A percentile compares a stretch with the other conserved stretches of the same genome.
phyloP scores from a whole-genome alignment of 2,888 invertebrate species.

The Drosophila macrothrix region DNA sequence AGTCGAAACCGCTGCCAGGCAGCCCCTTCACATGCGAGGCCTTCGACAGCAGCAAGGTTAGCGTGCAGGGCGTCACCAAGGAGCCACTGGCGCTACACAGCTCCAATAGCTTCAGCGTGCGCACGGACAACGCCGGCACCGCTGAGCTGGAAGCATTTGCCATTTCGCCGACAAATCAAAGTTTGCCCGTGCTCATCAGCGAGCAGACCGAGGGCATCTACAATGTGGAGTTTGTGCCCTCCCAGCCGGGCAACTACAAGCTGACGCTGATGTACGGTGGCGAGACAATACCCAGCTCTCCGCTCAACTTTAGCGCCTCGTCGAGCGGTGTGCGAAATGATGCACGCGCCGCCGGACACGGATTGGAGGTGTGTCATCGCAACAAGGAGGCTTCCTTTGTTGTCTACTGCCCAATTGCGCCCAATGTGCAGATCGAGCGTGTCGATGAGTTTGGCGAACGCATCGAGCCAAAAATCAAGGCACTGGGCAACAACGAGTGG shows the following conservation, averaged over 20 bases:
- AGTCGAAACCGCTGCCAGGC: constrained; percentile 95
- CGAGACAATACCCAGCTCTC: constrained; percentile 86
- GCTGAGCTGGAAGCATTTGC: constrained; percentile 95
- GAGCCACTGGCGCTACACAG: constrained; percentile 93
- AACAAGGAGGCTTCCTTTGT: constrained; percentile 90
- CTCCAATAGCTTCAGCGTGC: constrained; percentile 92
- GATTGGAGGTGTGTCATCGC: constrained; percentile 89
- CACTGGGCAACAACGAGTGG: constrained; percentile 91
- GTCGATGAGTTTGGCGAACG: constrained; percentile 84
- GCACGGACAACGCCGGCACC: constrained; percentile 92
- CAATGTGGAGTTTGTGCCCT: constrained; percentile 93
- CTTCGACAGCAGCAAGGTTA: constrained; percentile 94
- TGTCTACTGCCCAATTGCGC: constrained; percentile 86
- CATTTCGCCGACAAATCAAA: constrained; percentile 93
- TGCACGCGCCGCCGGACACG: constrained; percentile 88
- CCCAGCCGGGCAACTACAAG: constrained; percentile 90
- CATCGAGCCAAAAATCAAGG: constrained; percentile 85
- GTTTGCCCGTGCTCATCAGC: constrained; percentile 91
- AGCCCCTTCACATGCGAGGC: constrained; percentile 98
- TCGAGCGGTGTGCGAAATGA: constrained; percentile 86
- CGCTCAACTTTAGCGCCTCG: constrained; percentile 88
- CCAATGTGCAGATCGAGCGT: constrained; percentile 88
- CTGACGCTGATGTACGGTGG: constrained; percentile 90
- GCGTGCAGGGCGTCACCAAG: constrained; percentile 91
- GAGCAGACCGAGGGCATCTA: constrained; percentile 89